Percentiles rank a stretch among this genome's conserved stretches.
phyloP scores from a whole-genome alignment of 1,140 invertebrate genomes.

The Nixonia krombeini region DNA sequence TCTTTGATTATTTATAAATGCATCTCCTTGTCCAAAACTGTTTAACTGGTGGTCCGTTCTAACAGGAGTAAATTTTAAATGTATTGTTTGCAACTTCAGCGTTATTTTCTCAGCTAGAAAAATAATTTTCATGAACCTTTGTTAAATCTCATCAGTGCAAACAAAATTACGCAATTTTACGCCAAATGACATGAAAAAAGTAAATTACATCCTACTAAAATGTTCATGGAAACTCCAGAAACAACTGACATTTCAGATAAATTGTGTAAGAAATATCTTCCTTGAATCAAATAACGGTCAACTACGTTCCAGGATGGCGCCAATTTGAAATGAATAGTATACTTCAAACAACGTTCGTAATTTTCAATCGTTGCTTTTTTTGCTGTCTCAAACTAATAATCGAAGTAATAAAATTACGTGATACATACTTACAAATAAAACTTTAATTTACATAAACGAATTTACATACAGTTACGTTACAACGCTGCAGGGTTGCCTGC shows the following conservation, averaged over 20 bases:
- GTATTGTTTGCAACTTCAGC: background rate
- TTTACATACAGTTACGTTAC: slow-evolving; percentile 4
- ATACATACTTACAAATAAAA: too few species aligned
- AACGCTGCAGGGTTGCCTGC: slow-evolving; percentile 1
- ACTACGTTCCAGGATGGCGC: slow-evolving; percentile 46
- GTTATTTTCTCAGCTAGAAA: background rate
- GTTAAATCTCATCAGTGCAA: background rate
- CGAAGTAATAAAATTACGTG: background rate
- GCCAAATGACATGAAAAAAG: background rate
- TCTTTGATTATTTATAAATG: background rate
- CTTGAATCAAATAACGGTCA: slow-evolving; percentile 35
- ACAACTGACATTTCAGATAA: slow-evolving; percentile 1
- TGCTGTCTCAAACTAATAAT: slow-evolving; percentile 2
- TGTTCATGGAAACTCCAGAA: slow-evolving; percentile 38
- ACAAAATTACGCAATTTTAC: background rate
- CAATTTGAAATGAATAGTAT: slow-evolving; percentile 45
- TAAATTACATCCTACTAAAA: slow-evolving; percentile 39
- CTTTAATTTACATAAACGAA: background rate
- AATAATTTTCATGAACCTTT: background rate
- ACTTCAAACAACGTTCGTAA: slow-evolving; percentile 29
- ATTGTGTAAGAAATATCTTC: slow-evolving; percentile 35
- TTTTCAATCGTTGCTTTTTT: background rate
- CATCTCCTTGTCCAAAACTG: background rate
- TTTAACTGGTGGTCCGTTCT: too few species aligned
- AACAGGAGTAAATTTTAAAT: too few species aligned